These are phyloP conservation scores for Odocoileus hemionus DNA, from an alignment of 2,113 vertebrate species.

Conservation along the genomic window DNA sequence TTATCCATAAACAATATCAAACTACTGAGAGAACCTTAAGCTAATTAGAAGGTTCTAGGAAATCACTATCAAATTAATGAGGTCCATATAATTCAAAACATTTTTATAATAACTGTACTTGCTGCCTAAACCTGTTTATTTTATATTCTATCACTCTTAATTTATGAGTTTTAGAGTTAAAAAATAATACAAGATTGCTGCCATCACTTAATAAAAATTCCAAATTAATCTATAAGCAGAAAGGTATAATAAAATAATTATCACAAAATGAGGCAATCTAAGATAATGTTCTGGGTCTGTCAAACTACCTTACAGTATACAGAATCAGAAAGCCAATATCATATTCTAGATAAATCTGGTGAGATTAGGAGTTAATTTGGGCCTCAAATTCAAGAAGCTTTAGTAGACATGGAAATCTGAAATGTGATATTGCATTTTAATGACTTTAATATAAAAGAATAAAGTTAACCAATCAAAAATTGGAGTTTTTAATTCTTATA, in stretches of 20 bases:
- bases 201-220: slow-evolving; percentile 24
- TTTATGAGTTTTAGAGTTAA: neutral
- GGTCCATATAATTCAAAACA: neutral
- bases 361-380: neutral
- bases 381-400: neutral
- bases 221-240: neutral
- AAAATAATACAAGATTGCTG: neutral
- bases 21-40: neutral
- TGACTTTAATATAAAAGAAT: slow-evolving; percentile 2
- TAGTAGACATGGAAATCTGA: neutral
- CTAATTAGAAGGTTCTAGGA: neutral
- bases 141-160: neutral
- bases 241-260: neutral
- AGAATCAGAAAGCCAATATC: neutral
- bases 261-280: neutral
- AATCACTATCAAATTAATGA: neutral
- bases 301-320: neutral
- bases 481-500: neutral
- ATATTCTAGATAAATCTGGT: neutral
- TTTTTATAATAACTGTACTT: neutral
- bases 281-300: neutral
- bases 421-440: slow-evolving; percentile 4
- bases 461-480: neutral
- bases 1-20: neutral
- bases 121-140: neutral